Conservation (phyloP, 2,797 vertebrate species). For the Ciconia nigra region DNA sequence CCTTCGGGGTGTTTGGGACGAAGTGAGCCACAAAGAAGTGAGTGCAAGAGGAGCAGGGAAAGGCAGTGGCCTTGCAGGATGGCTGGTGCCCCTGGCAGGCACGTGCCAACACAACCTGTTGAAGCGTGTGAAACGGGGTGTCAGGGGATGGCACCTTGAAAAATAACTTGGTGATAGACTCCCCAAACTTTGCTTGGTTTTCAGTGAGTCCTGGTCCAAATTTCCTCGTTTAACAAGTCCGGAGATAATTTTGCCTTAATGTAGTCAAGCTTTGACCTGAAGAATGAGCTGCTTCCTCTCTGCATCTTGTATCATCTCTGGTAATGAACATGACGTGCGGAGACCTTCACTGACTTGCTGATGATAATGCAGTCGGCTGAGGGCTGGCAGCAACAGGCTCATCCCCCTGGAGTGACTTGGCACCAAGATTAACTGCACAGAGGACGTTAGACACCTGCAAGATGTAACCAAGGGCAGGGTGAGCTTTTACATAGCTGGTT, state of each 20-base stretch:
- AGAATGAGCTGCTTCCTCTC: background rate
- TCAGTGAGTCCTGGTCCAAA: background rate
- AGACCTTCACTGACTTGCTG: background rate
- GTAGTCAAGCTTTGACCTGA: background rate
- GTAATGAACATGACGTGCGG: background rate
- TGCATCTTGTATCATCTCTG: background rate
- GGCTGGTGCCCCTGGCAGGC: background rate
- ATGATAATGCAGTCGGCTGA: background rate
- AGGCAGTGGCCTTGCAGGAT: background rate
- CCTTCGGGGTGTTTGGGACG: background rate
- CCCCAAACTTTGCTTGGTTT: accelerated
- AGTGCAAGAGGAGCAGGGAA: background rate
- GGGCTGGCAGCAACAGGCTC: background rate
- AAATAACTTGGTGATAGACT: background rate
- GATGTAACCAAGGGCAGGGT: background rate
- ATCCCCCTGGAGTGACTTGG: background rate
- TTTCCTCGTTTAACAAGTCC: background rate
- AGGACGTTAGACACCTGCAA: background rate
- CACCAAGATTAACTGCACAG: background rate
- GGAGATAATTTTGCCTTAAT: background rate
- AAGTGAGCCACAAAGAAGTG: background rate
- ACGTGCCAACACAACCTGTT: background rate
- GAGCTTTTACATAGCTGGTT: background rate
- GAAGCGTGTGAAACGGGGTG: accelerated
- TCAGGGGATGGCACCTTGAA: background rate